Evolutionary conservation across 1,140 invertebrate genomes (phyloP), one percentile per base, ranked within the genome.

Genomic region (Orius laevigatus): DNA sequence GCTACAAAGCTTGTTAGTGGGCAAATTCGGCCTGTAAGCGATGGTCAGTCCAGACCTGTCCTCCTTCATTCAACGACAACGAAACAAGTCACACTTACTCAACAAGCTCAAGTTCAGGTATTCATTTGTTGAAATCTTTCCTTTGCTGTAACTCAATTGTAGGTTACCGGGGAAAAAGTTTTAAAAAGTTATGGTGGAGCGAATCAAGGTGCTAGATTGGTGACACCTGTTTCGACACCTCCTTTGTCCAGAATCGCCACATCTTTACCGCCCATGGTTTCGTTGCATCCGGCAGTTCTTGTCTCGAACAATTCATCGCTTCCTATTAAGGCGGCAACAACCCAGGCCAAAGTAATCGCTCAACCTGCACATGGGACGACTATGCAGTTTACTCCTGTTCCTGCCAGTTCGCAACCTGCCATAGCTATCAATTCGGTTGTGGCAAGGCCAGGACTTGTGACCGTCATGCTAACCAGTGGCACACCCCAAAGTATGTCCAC

Each of bases 21-120:
- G 35, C 45, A 49, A 31, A 45, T 51, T 39, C 34, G 49, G n/a
- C 53, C 53, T 11, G 10, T 54, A 16, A 40, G 31, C 14, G 53
- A 54, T n/a, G 32, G 16, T 33, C 44, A 46, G 20, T 25, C 48
- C 6, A 52, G 51, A 14, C 51, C 53, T 11, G 53, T 55, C 5
- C 25, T 55, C 32, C 54, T 53, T 33, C 18, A 51, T 6, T 31
- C 52, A 11, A 45, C 53, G 12, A 47, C 54, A 14, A 51, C 52
- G 16, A 55, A 55, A 40, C 54, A 55, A 48, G 41, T 55, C 9
- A 52, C 46, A 14, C 44, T 55, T 14, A 48, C 49, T 14, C 53
- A 54, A 34, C 46, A 51, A 40, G 41, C 52, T 40, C 46, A 41
- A 38, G 50, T 42, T 25, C 53, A 54, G 47, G 53, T 54, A 45